These are phyloP conservation scores for Macrophya alboannulata DNA, from an alignment of 2,888 invertebrate species.

Conservation along the genomic window DNA sequence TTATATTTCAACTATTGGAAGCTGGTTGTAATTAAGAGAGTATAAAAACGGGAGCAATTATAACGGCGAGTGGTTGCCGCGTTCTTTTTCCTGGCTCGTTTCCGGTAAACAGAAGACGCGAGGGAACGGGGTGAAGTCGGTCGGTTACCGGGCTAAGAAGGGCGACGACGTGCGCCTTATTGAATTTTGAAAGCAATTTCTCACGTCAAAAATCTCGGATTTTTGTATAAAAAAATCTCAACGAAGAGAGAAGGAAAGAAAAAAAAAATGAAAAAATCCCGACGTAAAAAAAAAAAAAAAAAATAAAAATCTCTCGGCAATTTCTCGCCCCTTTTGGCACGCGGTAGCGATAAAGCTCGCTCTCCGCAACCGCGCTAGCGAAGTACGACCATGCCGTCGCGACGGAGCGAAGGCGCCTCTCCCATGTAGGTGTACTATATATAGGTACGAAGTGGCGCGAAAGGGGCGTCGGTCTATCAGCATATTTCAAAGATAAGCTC, in stretches of 20 bases:
- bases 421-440: slow-evolving; percentile 30
- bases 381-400: slow-evolving; percentile 18
- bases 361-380: neutral
- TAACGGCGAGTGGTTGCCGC: slow-evolving; percentile 1
- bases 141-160: neutral
- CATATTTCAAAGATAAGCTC: slow-evolving; percentile 80
- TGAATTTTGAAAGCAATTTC: slow-evolving; percentile 48
- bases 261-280: neutral
- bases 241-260: neutral
- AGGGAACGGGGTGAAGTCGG: slow-evolving; percentile 11
- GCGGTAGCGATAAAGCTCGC: slow-evolving; percentile 70
- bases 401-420: slow-evolving; percentile 49
- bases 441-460: slow-evolving; percentile 58
- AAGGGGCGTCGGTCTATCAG: slow-evolving; percentile 76
- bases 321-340: slow-evolving; percentile 68
- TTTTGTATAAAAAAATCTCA: slow-evolving; percentile 26
- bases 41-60: slow-evolving; percentile 34
- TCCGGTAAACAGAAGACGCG: slow-evolving; percentile 7
- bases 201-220: slow-evolving; percentile 41
- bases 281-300: neutral
- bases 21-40: slow-evolving; percentile 28
- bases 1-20: slow-evolving; percentile 12
- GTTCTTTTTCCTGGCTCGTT: neutral
- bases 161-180: slow-evolving; percentile 26
- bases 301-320: slow-evolving; percentile 67